These are phyloP conservation scores for Discoglossus pictus DNA, from an alignment of 2,797 vertebrate species.

Conservation along the genomic window DNA sequence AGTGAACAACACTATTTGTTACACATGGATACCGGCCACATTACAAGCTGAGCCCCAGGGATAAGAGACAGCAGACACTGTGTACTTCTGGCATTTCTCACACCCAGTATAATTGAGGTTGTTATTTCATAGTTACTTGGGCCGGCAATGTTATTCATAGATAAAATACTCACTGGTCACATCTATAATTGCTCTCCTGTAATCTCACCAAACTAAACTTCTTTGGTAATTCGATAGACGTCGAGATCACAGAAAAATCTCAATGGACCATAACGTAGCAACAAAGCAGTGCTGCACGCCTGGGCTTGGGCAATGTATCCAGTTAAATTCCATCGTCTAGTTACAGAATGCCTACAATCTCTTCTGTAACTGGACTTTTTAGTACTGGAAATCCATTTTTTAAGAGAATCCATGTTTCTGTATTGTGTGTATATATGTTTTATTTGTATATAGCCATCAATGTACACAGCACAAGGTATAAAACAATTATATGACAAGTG, in stretches of 20 bases:
- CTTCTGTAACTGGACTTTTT: background rate
- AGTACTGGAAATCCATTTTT: too few species aligned
- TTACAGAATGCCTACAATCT: background rate
- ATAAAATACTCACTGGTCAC: conserved; percentile 48
- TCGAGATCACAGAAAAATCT: conserved; percentile 35
- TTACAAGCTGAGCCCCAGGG: conserved; percentile 66
- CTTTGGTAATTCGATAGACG: conserved; percentile 36
- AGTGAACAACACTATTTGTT: conserved; percentile 73
- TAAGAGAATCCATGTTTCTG: too few species aligned
- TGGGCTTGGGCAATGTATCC: conserved; percentile 12
- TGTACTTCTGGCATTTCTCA: conserved; percentile 59
- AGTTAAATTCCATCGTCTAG: background rate
- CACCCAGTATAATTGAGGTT: conserved; percentile 53
- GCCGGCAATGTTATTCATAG: conserved; percentile 50
- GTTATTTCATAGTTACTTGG: conserved; percentile 52
- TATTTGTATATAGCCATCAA: too few species aligned
- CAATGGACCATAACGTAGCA: conserved; percentile 28
- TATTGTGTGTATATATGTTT: too few species aligned
- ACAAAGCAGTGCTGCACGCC: conserved; percentile 16
- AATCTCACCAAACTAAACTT: conserved; percentile 42
- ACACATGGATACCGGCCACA: conserved; percentile 72
- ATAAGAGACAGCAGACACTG: conserved; percentile 61
- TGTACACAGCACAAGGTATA: too few species aligned
- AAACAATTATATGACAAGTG: too few species aligned
- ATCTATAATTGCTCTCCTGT: conserved; percentile 48